These are phyloP conservation scores for Irena cyanogastra DNA, from an alignment of 2,113 vertebrate species.

Conservation along the genomic window DNA sequence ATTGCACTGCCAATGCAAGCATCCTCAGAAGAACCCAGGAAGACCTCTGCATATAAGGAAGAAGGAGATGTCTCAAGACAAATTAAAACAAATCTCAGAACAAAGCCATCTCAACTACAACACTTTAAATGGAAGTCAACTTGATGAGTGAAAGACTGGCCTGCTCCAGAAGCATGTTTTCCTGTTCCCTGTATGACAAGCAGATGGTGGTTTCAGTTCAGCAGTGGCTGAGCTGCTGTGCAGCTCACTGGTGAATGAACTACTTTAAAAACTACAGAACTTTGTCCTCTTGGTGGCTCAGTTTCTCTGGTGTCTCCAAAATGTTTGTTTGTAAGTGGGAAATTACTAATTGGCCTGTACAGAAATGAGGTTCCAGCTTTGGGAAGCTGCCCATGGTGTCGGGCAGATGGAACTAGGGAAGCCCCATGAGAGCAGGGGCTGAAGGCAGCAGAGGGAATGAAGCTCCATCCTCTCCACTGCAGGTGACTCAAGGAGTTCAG, in stretches of 20 bases:
- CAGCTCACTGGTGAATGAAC: background rate
- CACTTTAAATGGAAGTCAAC: background rate
- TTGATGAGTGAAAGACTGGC: background rate
- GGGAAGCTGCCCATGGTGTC: background rate
- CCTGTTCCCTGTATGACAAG: background rate
- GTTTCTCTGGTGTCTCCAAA: background rate
- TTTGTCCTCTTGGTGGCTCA: background rate
- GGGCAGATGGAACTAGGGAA: fast-evolving
- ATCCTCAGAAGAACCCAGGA: background rate
- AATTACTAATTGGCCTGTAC: background rate
- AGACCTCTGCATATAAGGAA: background rate
- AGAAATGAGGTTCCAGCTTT: background rate
- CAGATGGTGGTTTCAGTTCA: background rate
- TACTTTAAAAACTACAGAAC: background rate
- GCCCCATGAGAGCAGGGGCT: background rate
- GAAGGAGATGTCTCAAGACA: background rate
- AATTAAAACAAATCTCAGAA: background rate
- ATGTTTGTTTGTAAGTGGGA: background rate
- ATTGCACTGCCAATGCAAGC: background rate
- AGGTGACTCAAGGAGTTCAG: background rate
- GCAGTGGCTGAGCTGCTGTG: background rate
- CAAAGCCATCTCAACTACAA: background rate
- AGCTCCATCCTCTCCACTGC: background rate
- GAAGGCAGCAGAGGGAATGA: background rate
- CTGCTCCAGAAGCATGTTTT: background rate